Evolutionary conservation across 2,113 vertebrate species (phyloP).

Genomic region (Xiphophorus hellerii): DNA sequence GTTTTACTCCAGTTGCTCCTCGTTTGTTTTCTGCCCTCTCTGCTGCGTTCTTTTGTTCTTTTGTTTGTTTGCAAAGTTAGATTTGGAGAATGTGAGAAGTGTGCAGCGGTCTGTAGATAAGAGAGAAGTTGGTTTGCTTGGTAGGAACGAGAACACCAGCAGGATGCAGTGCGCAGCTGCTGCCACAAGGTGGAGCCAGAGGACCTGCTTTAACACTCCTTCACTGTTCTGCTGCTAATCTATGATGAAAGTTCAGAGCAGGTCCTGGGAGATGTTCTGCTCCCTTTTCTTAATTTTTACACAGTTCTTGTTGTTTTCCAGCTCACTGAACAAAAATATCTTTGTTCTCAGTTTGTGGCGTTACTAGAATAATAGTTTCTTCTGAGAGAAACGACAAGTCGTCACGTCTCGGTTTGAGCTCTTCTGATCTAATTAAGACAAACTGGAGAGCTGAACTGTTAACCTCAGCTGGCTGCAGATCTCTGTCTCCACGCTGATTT

Average conservation of each 20-base stretch:
- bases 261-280: background rate
- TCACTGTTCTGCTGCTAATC: background rate
- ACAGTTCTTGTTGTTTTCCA: too few relatives aligned
- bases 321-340: background rate
- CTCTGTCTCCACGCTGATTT: background rate
- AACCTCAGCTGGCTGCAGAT: background rate
- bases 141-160: background rate
- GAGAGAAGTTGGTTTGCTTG: too few relatives aligned
- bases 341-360: too few relatives aligned
- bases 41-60: too few relatives aligned
- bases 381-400: too few relatives aligned
- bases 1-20: too few relatives aligned
- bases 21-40: too few relatives aligned
- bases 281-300: background rate
- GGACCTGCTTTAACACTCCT: background rate
- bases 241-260: background rate
- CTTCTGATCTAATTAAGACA: background rate
- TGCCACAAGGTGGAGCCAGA: constrained; percentile 42
- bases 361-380: too few relatives aligned
- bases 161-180: background rate
- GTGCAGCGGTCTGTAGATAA: background rate
- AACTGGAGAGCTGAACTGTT: background rate
- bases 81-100: background rate
- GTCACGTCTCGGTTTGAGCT: background rate
- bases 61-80: too few relatives aligned